Percentiles rank a stretch among this genome's conserved stretches.
These are phyloP conservation scores for Euura saliciscinereae DNA, from an alignment of 1,140 invertebrate species.

Conservation along the genomic window DNA sequence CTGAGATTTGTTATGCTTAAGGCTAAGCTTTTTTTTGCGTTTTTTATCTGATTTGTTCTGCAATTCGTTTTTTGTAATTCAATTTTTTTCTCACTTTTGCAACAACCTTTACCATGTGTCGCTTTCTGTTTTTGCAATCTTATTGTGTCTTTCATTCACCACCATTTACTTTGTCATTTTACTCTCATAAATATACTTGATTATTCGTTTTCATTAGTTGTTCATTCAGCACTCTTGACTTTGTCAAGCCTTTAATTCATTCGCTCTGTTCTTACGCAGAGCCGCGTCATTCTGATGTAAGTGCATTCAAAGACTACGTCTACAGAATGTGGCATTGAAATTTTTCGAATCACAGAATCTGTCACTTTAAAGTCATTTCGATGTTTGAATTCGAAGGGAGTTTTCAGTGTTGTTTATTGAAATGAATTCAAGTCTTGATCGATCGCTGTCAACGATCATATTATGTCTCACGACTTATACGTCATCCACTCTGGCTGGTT, in stretches of 20 bases:
- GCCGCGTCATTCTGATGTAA: background rate
- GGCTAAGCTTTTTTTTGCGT: background rate
- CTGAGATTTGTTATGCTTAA: background rate
- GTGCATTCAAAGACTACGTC: background rate
- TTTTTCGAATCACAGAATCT: background rate
- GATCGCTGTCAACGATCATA: background rate
- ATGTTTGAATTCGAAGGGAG: background rate
- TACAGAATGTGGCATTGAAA: background rate
- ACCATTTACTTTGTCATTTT: background rate
- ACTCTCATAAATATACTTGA: background rate
- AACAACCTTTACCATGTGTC: background rate
- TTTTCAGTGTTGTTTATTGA: background rate
- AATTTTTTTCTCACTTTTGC: background rate
- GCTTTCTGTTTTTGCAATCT: background rate
- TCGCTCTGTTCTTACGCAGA: background rate
- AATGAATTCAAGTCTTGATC: background rate
- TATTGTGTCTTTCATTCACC: constrained; percentile 2
- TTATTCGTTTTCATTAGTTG: background rate
- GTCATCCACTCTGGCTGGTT: constrained; percentile 29
- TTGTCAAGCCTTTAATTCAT: background rate
- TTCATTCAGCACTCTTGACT: background rate
- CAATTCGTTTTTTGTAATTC: background rate
- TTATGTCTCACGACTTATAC: background rate
- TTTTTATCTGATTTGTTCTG: background rate
- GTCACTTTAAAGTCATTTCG: too few species aligned